Evolutionary conservation across 2,888 invertebrate species (phyloP).

Genomic region (Isoperla grammatica): DNA sequence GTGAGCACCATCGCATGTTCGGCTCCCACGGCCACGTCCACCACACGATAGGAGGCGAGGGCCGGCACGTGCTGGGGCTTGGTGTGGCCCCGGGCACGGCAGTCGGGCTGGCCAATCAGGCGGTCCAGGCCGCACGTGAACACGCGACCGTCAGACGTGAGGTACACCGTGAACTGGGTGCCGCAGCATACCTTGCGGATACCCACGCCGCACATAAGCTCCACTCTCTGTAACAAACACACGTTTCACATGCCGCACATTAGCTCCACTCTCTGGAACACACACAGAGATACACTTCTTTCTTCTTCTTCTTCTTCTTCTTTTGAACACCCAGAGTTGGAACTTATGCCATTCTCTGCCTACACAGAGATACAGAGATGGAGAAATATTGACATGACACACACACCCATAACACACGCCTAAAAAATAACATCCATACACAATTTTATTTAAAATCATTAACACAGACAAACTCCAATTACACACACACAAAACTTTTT

Average conservation of each 20-base stretch:
- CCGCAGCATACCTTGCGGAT: conserved; percentile 57
- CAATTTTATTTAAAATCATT: too few species aligned
- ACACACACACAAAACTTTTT: too few species aligned
- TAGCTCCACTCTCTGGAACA: conserved; percentile 47
- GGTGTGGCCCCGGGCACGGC: conserved; percentile 46
- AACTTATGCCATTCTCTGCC: neutral
- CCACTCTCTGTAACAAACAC: conserved; percentile 44
- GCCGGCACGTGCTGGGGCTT: conserved; percentile 49
- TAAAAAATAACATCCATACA: too few species aligned
- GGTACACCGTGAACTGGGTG: conserved; percentile 56
- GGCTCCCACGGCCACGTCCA: conserved; percentile 55
- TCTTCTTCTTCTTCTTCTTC: neutral
- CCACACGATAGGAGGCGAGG: conserved; percentile 47
- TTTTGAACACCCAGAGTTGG: too few species aligned
- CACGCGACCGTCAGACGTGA: conserved; percentile 53
- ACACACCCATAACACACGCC: too few species aligned
- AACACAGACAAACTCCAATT: too few species aligned
- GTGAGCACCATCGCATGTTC: conserved; percentile 56
- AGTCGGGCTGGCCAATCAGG: conserved; percentile 52
- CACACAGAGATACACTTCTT: conserved; percentile 4
- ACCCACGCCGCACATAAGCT: conserved; percentile 49
- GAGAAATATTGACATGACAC: neutral
- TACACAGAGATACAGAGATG: neutral
- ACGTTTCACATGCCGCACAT: conserved; percentile 49
- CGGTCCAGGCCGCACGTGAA: conserved; percentile 58